phyloP scores from a whole-genome alignment of 2,113 vertebrate genomes.

The Aythya baeri region DNA sequence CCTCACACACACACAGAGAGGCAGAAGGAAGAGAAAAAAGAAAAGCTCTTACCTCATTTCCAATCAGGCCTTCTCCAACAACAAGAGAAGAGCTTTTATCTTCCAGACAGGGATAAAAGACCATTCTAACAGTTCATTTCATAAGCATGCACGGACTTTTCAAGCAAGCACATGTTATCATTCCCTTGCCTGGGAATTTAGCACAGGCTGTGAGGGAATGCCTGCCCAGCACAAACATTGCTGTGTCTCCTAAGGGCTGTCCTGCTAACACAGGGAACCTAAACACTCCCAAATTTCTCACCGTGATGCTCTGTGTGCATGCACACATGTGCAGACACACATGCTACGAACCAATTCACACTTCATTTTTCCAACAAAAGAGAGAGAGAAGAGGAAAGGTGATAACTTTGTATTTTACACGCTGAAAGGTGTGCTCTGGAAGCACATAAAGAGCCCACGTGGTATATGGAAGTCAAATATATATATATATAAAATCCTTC shows the following conservation, averaged over 20 bases:
- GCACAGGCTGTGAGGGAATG: not conserved
- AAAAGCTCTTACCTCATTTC: slow-evolving; percentile 5
- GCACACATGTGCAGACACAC: not conserved
- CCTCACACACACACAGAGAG: not conserved
- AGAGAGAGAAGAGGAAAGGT: not conserved
- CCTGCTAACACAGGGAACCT: not conserved
- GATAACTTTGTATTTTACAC: not conserved
- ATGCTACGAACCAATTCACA: not conserved
- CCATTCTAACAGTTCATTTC: slow-evolving; percentile 6
- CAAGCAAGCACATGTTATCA: not conserved
- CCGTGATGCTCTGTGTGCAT: no score
- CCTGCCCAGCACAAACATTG: not conserved
- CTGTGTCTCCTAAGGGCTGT: not conserved
- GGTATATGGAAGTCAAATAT: rapidly evolving
- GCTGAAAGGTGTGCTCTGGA: not conserved
- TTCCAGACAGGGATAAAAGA: slow-evolving; percentile 22
- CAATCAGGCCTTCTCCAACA: not conserved
- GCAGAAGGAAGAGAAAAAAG: not conserved
- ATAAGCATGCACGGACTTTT: not conserved
- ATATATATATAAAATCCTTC: not conserved
- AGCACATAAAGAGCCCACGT: not conserved
- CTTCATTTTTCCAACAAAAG: not conserved
- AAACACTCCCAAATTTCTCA: not conserved
- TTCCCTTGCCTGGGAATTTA: slow-evolving; percentile 4
- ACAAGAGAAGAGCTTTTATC: slow-evolving; percentile 32